These are phyloP conservation scores for Spisula subtruncata DNA, from an alignment of 2,888 invertebrate species.

Conservation along the genomic window DNA sequence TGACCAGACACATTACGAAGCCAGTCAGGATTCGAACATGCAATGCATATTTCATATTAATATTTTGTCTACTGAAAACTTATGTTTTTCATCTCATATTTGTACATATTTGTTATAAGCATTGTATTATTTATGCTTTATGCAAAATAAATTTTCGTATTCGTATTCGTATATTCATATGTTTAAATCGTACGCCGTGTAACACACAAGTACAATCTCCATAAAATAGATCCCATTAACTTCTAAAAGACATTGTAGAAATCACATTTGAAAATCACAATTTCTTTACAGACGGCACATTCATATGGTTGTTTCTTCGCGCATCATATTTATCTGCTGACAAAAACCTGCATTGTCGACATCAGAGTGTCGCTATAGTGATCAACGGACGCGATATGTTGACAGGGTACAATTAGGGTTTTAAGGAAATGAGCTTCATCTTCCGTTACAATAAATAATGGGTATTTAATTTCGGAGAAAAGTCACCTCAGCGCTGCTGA, in stretches of 20 bases:
- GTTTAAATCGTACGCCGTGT: too few species aligned
- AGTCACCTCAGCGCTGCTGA: background rate
- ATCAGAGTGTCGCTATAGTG: background rate
- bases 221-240: background rate
- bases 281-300: slow-evolving; percentile 12
- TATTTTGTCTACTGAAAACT: too few species aligned
- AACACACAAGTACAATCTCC: background rate
- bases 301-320: background rate
- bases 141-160: too few species aligned
- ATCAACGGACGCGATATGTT: slow-evolving; percentile 26
- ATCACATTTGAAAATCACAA: background rate
- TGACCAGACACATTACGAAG: too few species aligned
- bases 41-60: too few species aligned
- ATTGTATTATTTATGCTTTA: too few species aligned
- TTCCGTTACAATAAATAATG: slow-evolving; percentile 29
- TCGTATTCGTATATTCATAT: too few species aligned
- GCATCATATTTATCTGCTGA: background rate
- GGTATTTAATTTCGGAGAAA: slow-evolving; percentile 22
- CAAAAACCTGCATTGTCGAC: background rate
- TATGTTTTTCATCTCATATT: too few species aligned
- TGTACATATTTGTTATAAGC: too few species aligned
- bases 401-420: slow-evolving; percentile 51
- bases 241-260: background rate
- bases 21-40: too few species aligned
- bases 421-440: slow-evolving; percentile 26